Base-by-base conservation (phyloP, 2,113 vertebrate species). In the Eulemur macaco region DNA sequence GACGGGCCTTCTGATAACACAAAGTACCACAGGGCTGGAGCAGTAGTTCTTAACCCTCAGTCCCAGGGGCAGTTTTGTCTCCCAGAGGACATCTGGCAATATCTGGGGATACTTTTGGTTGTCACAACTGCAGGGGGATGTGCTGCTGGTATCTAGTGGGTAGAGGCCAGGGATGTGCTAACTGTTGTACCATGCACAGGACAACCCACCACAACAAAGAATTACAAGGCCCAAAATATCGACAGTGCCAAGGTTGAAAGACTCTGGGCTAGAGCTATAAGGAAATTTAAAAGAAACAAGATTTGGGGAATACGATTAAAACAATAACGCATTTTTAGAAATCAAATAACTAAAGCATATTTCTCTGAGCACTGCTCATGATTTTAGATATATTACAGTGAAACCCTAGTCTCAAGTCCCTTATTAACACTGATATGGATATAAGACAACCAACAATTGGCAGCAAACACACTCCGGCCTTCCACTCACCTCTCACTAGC, bases 321-420 rank as follows among this genome's bases (percentile, higher is more conserved):
- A 69, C 34, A 54, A 12, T 31, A 39, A 60, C 23, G 76, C 8
- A 21, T 3, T 66, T 27, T 66, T 94, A 93, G 34, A 60, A 91
- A 58, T 3, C 39, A n/a, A 21, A 52, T 47, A 14, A 34, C 23
- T 81, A 50, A 47, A 66, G 11, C 39, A 8, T 25, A 5, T 77
- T 69, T 58, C 85, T 60, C 23, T 31, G 50, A 69, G 34, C 23
- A 25, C 27, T 18, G 17, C 74, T 94, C 60, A 27, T 39, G 13
- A 80, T 94, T 95, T 94, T 86, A 96, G 66, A 89, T 42, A 58
- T 3, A 52, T 58, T 71, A 60, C 10, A 76, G 31, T 58, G 39
- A 39, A 73, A 42, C 12, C 37, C 23, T 64, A 29, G 37, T 84
- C 31, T 18, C 13, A 27, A 92, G 45, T 17, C 45, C 42, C 25